Evolutionary conservation across 2,888 invertebrate genomes (phyloP), one percentile per base, ranked within the genome.

Genomic region (Thecophora atra): DNA sequence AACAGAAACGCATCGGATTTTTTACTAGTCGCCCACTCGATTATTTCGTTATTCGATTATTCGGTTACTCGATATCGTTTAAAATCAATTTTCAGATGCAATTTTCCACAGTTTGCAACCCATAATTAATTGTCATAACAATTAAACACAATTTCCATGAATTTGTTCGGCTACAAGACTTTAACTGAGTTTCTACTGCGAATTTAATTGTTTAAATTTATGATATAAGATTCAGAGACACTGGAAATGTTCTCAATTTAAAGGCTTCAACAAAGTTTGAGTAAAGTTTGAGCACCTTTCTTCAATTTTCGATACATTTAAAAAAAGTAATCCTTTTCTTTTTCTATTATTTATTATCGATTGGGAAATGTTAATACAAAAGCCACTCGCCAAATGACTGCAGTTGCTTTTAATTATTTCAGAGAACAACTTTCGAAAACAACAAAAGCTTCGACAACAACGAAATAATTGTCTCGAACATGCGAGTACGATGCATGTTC

Each of bases 341-440:
- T 37, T 37, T 37, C 11, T 37, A 8, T 37, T 37, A 8, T 8
- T 2, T 11, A 2, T 1, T 11, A 8, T 37, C 37, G 37, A 37
- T 37, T 37, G 37, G 11, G 37, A 37, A 37, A 37, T 11, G 37
- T 37, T 37, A 47, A 47, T 5, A 47, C 11, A 47, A 47, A 47
- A 47, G 17, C 6, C 11, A 47, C 11, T 37, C 6, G 11, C 17
- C 15, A 47, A 47, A n/a, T 37, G 37, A 37, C 11, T 47, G n/a
- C 15, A 47, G 47, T 47, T 47, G 47, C 17, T 47, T 37, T 47
- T 47, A 47, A 5, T 47, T 47, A 47, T n/a, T 47, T 47, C 5
- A 47, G 47, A 47, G 47, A 47, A 47, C 47, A 47, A 47, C 47
- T 47, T 47, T 47, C 47, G 47, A 47, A 47, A 47, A 47, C 47